A percentile compares a stretch with the other conserved stretches of the same genome.
Conservation (phyloP, 2,797 vertebrate species). For the Erethizon dorsatum region DNA sequence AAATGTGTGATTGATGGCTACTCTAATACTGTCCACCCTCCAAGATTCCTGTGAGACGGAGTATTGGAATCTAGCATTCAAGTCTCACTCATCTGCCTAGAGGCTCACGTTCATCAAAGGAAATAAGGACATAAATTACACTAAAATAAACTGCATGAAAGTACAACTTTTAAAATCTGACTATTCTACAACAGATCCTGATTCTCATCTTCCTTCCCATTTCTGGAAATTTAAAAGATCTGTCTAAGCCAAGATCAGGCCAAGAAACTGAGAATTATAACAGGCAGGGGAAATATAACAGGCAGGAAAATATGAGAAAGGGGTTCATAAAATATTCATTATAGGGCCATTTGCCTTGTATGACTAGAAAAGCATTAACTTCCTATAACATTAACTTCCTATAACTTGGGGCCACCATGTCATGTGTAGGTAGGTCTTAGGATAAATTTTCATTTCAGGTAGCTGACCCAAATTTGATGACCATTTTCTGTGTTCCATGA, state of each 20-base stretch:
- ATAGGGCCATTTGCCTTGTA: neutral
- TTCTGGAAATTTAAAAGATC: constrained; percentile 18
- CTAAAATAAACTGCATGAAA: constrained; percentile 55
- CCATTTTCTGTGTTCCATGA: neutral
- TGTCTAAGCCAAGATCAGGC: neutral
- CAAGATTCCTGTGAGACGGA: constrained; percentile 16
- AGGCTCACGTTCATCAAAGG: constrained; percentile 63
- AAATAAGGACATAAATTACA: constrained; percentile 4
- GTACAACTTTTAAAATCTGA: neutral
- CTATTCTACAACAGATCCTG: neutral
- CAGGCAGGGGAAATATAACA: neutral
- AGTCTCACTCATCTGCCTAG: constrained; percentile 4
- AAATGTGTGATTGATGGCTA: constrained; percentile 46
- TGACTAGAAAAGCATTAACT: neutral
- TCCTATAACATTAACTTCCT: neutral
- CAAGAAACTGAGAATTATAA: neutral
- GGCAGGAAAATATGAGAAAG: neutral
- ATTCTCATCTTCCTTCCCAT: constrained; percentile 19
- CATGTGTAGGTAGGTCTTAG: neutral
- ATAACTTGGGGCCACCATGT: too few relatives aligned
- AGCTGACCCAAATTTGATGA: neutral
- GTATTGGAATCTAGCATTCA: constrained; percentile 28
- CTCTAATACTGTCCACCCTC: neutral
- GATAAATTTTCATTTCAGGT: neutral
- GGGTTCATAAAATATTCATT: neutral